phyloP scores from a whole-genome alignment of 92 coral and sea anemone species.

The Micromussa lordhowensis region DNA sequence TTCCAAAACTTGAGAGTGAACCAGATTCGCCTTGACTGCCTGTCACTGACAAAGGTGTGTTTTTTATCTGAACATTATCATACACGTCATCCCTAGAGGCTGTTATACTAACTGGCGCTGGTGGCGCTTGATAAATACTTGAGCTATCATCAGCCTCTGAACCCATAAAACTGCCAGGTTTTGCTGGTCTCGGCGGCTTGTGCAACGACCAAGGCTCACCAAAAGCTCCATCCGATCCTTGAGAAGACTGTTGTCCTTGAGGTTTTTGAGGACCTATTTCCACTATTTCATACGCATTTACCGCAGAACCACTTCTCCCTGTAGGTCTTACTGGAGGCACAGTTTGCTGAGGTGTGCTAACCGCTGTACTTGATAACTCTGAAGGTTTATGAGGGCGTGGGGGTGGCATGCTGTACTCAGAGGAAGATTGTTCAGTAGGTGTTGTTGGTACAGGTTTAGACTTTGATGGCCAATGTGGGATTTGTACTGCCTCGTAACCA shows the following conservation, averaged over 20 bases:
- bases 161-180: conserved; percentile 10
- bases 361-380: neutral
- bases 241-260: conserved; percentile 9
- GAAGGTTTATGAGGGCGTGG: conserved; percentile 26
- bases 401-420: neutral
- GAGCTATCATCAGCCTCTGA: conserved; percentile 17
- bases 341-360: conserved; percentile 7
- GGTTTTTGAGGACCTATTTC: conserved; percentile 16
- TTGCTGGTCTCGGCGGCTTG: conserved; percentile 35
- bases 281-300: conserved; percentile 63
- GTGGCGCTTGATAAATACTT: conserved; percentile 60
- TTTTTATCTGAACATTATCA: conserved; percentile 68
- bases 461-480: conserved; percentile 17
- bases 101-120: conserved; percentile 10
- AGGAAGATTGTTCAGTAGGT: neutral
- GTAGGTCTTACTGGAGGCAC: conserved; percentile 8
- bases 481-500: conserved; percentile 39
- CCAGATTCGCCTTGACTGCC: neutral
- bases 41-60: conserved; percentile 9
- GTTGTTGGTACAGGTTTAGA: neutral
- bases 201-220: neutral
- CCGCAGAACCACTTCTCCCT: conserved; percentile 20
- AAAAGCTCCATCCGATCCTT: neutral
- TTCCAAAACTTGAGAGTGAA: neutral
- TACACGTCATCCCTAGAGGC: conserved; percentile 33